A percentile compares a stretch with the other conserved stretches of the same genome.
Evolutionary conservation across 2,797 vertebrate species (phyloP).

Genomic region (Okamejei kenojei): DNA sequence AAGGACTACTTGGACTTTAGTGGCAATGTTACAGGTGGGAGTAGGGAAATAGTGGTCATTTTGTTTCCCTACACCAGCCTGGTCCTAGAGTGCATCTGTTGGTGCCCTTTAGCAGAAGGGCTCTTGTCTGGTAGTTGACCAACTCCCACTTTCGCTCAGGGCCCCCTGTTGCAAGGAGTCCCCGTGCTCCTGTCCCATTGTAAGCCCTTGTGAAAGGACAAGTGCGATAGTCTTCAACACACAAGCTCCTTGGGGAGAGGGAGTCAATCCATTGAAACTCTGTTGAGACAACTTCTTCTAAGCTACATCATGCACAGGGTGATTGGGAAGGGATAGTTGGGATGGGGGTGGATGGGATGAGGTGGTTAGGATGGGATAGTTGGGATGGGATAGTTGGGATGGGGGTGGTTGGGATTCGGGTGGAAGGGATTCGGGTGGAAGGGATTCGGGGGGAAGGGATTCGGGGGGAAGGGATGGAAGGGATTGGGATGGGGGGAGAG

Average conservation of each 20-base stretch:
- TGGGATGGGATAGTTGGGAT: no score
- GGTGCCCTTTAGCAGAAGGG: neutral
- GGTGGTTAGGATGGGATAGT: no score
- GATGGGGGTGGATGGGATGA: no score
- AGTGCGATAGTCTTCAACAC: neutral
- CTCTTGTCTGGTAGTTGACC: no score
- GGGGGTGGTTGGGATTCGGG: neutral
- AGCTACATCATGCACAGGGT: no score
- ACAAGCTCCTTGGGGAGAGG: no score
- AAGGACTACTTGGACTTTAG: no score
- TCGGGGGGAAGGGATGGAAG: neutral
- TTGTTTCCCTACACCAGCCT: no score
- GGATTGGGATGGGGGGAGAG: neutral
- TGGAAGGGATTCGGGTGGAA: no score
- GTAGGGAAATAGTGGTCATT: neutral
- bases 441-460: no score
- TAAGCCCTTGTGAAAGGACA: neutral
- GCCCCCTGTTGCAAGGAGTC: neutral
- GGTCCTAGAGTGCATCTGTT: neutral
- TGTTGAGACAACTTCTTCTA: neutral
- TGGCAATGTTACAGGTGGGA: neutral
- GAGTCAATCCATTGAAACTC: neutral
- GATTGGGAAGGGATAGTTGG: no score
- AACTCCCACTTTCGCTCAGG: neutral
- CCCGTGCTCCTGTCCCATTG: neutral